Evolutionary conservation across 2,888 invertebrate genomes (phyloP), one percentile per base, ranked within the genome.

Genomic region (Priocnemis perturbator): DNA sequence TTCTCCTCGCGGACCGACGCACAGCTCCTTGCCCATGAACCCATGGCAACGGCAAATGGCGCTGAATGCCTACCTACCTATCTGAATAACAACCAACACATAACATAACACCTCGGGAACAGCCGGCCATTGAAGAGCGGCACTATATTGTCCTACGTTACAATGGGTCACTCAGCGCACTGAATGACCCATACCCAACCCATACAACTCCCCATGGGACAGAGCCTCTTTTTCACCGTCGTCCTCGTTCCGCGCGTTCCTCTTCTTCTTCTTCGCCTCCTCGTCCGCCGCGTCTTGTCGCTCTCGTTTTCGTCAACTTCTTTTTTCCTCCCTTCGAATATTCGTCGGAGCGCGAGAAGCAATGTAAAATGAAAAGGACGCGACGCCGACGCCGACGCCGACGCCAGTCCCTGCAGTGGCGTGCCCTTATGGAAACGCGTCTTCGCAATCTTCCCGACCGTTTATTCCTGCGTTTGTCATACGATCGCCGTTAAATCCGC

Each of bases 61-160:
- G 72, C 74, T 82, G 79, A 81, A 81, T 81, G 73, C 77, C 72
- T 79, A 74, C 81, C 83, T 74, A 79, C 74, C 81, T 80, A 81
- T 83, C 78, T 83, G 84, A 84, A 84, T 83, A 83, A 81, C 82
- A 83, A 81, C 81, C 77, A 81, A 86, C 85, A 83, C 84, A 86
- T 85, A 86, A 86, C 85, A 86, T 85, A 86, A 86, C 86, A 86
- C 86, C 86, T 86, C 78, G 79, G 78, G 84, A 81, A 85, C 82
- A 82, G 84, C 80, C 80, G 80, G 79, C 80, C 78, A 86, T 86
- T 86, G 83, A 86, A 81, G 79, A 81, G 81, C 84, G 79, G 77
- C 76, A 75, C 83, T 79, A 81, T 76, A 83, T 86, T 86, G 86
- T 86, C 83, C 86, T 76, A 80, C 77, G 80, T 82, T 81, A 86